A percentile compares a stretch with the other conserved stretches of the same genome.
Evolutionary conservation across 2,888 invertebrate genomes (phyloP).

Genomic region (Ectemnius lituratus): DNA sequence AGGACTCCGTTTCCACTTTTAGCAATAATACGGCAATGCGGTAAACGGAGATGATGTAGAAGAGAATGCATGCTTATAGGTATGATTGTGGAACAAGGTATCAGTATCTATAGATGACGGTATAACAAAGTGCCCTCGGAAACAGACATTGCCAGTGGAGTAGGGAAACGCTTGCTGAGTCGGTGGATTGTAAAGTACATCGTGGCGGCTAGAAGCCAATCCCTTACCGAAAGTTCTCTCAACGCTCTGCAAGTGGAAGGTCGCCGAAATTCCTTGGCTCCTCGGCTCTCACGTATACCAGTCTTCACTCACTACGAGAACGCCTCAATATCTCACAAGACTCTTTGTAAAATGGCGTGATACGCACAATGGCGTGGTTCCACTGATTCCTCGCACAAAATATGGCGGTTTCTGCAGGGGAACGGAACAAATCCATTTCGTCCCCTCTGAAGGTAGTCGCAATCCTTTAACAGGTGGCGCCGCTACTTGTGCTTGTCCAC

Average conservation of each 20-base stretch:
- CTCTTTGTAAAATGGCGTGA: conserved; percentile 32
- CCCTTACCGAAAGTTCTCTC: conserved; percentile 1
- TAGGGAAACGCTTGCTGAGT: not conserved
- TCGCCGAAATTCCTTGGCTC: not conserved
- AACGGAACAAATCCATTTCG: conserved; percentile 49
- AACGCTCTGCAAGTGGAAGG: not conserved
- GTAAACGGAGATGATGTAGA: not conserved
- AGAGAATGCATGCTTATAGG: not conserved
- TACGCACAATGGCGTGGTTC: conserved; percentile 65
- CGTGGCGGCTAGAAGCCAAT: not conserved
- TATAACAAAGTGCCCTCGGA: too few relatives aligned
- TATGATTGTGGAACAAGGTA: too few relatives aligned
- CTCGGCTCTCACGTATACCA: too few relatives aligned
- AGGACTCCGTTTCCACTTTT: conserved; percentile 1
- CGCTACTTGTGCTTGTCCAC: not conserved
- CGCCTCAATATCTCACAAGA: not conserved
- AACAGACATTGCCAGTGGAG: not conserved
- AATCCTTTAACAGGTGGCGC: conserved; percentile 38
- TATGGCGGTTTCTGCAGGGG: conserved; percentile 51
- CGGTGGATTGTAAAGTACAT: not conserved
- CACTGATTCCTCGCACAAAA: conserved; percentile 50
- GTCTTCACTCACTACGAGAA: not conserved
- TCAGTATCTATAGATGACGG: too few relatives aligned
- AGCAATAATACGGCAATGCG: conserved; percentile 1
- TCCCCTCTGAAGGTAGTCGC: conserved; percentile 29